These are phyloP conservation scores for Pseudomyrmex flavicornis DNA, from an alignment of 1,140 invertebrate genomes.

Conservation along the genomic window DNA sequence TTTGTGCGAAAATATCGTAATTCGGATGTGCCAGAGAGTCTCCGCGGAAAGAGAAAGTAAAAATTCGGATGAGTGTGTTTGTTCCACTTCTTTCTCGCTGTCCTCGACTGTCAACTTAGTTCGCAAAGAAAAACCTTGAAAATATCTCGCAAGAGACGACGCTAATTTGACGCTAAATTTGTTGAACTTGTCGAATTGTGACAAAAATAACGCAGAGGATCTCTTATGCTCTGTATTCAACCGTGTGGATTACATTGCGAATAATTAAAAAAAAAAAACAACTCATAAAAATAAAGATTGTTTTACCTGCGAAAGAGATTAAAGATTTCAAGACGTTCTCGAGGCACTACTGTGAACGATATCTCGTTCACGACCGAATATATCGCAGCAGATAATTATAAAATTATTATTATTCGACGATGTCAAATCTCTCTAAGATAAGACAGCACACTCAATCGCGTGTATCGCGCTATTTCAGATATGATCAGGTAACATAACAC, in stretches of 20 bases:
- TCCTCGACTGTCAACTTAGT: not conserved
- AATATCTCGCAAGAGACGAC: not conserved
- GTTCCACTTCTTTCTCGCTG: slow-evolving; percentile 12
- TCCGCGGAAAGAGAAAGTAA: too few species aligned
- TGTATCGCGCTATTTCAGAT: not conserved
- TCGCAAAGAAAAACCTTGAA: not conserved
- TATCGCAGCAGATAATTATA: not conserved
- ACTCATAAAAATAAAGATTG: too few species aligned
- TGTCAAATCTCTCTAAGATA: slow-evolving; percentile 2
- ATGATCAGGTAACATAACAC: not conserved
- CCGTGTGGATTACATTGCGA: too few species aligned
- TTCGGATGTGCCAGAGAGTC: too few species aligned
- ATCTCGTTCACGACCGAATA: not conserved
- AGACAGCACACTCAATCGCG: not conserved
- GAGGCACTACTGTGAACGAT: not conserved
- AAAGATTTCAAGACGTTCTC: not conserved
- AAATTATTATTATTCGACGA: slow-evolving; percentile 36
- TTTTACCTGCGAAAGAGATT: not conserved
- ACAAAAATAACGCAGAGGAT: too few species aligned
- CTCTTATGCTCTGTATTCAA: too few species aligned
- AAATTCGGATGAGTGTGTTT: too few species aligned
- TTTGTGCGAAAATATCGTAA: not conserved
- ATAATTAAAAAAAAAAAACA: too few species aligned
- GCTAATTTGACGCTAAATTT: not conserved
- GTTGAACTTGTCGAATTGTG: too few species aligned